phyloP scores from a whole-genome alignment of 2,888 invertebrate species.

The Epicampocera succincta region DNA sequence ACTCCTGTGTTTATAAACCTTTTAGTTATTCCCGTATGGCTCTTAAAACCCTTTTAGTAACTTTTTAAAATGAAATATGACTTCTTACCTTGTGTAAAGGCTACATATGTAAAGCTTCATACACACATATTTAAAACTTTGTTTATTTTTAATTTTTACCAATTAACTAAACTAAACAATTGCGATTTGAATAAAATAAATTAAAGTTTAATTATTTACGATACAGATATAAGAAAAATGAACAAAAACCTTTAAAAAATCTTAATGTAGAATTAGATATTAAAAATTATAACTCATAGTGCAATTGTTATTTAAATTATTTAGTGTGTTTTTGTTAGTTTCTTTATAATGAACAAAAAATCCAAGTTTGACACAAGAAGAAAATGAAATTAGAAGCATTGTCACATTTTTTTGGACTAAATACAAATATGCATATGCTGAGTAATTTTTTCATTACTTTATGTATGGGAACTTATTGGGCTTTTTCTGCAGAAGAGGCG shows the following conservation, averaged over 20 bases:
- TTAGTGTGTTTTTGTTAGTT: conserved; percentile 19
- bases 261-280: conserved; percentile 52
- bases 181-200: conserved; percentile 45
- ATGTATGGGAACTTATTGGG: conserved; percentile 69
- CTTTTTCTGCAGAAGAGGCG: conserved; percentile 70
- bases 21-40: no score
- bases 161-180: conserved; percentile 41
- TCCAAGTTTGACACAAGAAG: conserved; percentile 37
- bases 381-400: conserved; percentile 33
- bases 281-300: conserved; percentile 61
- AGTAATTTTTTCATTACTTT: conserved; percentile 20
- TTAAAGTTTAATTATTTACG: conserved; percentile 45
- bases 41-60: no score
- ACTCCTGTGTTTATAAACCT: no score
- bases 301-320: conserved; percentile 53
- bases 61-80: no score
- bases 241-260: conserved; percentile 51
- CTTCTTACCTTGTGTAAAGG: no score
- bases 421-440: conserved; percentile 34
- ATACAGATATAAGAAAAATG: conserved; percentile 27
- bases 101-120: no score
- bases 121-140: conserved; percentile 26
- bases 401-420: conserved; percentile 5
- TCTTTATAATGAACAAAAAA: neutral
- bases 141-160: conserved; percentile 32